A percentile compares a stretch with the other conserved stretches of the same genome.
These are phyloP conservation scores for Zelleria hepariella DNA, from an alignment of 2,888 invertebrate genomes.

Conservation along the genomic window DNA sequence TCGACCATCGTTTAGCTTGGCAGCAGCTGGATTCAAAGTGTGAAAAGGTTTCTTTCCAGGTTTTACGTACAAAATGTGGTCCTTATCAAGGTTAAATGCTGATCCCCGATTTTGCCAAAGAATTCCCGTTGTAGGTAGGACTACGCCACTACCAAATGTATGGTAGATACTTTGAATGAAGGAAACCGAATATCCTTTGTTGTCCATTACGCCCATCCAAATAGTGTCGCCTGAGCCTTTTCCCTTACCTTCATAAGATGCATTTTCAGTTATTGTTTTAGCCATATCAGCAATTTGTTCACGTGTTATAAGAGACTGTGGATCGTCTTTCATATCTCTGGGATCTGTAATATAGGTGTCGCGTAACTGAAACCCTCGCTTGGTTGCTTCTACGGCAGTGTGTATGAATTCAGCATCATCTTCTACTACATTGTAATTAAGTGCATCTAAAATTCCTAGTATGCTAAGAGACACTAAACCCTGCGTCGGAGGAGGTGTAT, in stretches of 20 bases:
- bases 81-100: constrained; percentile 35
- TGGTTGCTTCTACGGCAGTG: constrained; percentile 49
- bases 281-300: constrained; percentile 37
- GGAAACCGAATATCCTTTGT: constrained; percentile 55
- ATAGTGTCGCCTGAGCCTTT: constrained; percentile 53
- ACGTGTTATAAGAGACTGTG: constrained; percentile 32
- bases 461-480: constrained; percentile 48
- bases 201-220: constrained; percentile 61
- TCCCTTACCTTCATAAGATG: constrained; percentile 26
- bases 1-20: constrained; percentile 50
- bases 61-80: constrained; percentile 34
- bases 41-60: constrained; percentile 59
- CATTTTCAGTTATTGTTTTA: constrained; percentile 29
- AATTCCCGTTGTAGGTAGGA: constrained; percentile 54
- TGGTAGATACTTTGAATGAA: constrained; percentile 57
- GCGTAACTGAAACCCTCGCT: constrained; percentile 39
- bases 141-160: constrained; percentile 45
- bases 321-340: constrained; percentile 38
- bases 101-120: constrained; percentile 56
- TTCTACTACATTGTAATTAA: constrained; percentile 42
- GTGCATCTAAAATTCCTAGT: constrained; percentile 47
- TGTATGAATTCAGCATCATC: constrained; percentile 53
- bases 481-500: constrained; percentile 60
- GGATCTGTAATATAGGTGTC: constrained; percentile 52
- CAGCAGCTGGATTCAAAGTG: constrained; percentile 54